Conservation (phyloP, 2,888 invertebrate genomes). For the Dinocampus coccinellae region DNA sequence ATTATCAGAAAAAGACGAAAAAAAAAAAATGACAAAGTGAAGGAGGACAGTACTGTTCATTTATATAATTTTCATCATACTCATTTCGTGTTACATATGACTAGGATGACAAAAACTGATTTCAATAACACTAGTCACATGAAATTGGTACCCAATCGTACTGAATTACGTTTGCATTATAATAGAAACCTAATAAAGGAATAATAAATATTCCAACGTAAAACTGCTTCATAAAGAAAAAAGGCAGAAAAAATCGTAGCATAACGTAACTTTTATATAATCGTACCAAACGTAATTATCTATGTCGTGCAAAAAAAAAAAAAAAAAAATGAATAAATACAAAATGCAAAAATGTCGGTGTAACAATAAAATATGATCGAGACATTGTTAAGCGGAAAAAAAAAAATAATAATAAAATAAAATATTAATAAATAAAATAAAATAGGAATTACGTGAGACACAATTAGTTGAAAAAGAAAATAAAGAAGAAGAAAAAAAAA, state of each 20-base stretch:
- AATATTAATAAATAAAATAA: no score
- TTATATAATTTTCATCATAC: not conserved
- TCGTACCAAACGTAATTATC: conserved; percentile 39
- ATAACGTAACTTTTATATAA: conserved; percentile 43
- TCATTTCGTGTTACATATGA: not conserved
- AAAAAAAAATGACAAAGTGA: conserved; percentile 2
- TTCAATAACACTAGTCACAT: conserved; percentile 32
- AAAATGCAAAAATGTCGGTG: not conserved
- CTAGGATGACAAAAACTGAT: conserved; percentile 2
- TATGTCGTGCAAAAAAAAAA: conserved; percentile 28
- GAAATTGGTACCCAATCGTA: conserved; percentile 18
- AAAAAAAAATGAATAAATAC: not conserved
- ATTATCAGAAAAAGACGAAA: not conserved
- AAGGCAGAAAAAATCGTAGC: conserved; percentile 19
- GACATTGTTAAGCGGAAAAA: conserved; percentile 17
- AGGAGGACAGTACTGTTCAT: not conserved
- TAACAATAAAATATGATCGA: conserved; percentile 22
- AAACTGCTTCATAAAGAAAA: conserved; percentile 34
- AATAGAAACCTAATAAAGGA: no score
- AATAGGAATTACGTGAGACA: conserved; percentile 32
- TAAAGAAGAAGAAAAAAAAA: conserved; percentile 38
- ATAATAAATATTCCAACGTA: conserved; percentile 29
- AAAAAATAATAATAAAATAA: no score
- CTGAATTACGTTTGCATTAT: conserved; percentile 8
- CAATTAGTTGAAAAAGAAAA: conserved; percentile 41